A percentile compares a stretch with the other conserved stretches of the same genome.
phyloP scores from a whole-genome alignment of 2,888 invertebrate genomes.

The Dryocosmus kuriphilus region DNA sequence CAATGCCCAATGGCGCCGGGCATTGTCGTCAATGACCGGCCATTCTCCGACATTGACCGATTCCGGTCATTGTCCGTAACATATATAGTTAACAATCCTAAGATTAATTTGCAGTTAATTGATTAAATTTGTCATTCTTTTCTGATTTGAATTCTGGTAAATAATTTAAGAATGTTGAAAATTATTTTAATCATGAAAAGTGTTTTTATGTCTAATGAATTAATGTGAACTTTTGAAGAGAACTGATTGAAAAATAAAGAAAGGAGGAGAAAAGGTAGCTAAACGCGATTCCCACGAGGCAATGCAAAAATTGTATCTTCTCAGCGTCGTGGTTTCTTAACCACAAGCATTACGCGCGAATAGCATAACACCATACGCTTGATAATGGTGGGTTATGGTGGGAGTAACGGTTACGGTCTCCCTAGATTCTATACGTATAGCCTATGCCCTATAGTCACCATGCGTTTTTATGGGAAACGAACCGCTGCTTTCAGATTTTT shows the following conservation, averaged over 20 bases:
- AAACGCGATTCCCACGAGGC: conserved; percentile 20
- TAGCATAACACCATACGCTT: conserved; percentile 19
- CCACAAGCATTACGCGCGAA: conserved; percentile 20
- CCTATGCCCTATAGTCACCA: not conserved
- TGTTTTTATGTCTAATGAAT: not conserved
- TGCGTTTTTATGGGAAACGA: not conserved
- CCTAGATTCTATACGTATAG: not conserved
- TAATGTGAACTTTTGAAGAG: not conserved
- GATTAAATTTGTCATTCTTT: no score
- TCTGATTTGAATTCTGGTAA: no score
- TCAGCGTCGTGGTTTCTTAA: conserved; percentile 6
- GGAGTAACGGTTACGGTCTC: not conserved
- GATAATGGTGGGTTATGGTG: conserved; percentile 9
- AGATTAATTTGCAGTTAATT: no score
- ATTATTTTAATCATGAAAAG: no score
- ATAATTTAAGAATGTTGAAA: no score
- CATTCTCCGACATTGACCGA: no score
- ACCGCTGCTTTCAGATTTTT: not conserved
- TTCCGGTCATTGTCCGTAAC: no score
- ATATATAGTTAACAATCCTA: no score
- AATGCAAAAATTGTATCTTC: conserved; percentile 20
- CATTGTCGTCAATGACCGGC: no score
- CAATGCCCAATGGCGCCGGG: no score
- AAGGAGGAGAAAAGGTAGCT: not conserved
- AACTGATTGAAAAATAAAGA: not conserved